A percentile compares a stretch with the other conserved stretches of the same genome.
phyloP scores from a whole-genome alignment of 2,113 vertebrate species.

The Gymnorhina tibicen region DNA sequence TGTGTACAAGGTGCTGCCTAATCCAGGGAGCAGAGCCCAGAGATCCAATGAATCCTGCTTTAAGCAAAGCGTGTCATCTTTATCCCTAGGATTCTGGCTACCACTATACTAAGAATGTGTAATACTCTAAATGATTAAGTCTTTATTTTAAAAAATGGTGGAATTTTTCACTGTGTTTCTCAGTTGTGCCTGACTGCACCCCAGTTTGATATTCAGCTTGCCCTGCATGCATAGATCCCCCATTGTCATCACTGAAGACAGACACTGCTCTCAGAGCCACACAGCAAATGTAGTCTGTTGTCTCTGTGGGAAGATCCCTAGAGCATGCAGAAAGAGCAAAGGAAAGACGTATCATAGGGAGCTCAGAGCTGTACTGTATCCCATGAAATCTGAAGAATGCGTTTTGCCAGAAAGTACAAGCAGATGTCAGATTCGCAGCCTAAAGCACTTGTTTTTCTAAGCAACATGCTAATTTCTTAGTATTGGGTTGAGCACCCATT shows the following conservation, averaged over 20 bases:
- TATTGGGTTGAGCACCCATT: not conserved
- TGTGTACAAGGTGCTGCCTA: slow-evolving; percentile 5
- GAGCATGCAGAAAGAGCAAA: not conserved
- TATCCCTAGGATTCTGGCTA: slow-evolving; percentile 10
- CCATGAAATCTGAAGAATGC: not conserved
- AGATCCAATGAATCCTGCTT: not conserved
- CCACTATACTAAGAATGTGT: not conserved
- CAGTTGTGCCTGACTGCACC: not conserved
- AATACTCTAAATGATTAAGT: not conserved
- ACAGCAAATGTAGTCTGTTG: not conserved
- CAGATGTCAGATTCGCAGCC: not conserved
- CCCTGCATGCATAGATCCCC: not conserved
- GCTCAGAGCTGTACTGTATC: not conserved
- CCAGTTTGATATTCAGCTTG: slow-evolving; percentile 2
- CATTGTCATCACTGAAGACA: not conserved
- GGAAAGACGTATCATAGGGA: not conserved
- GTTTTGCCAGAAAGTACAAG: not conserved
- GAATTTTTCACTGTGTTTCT: not conserved
- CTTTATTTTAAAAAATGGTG: not conserved
- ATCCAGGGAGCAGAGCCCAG: not conserved
- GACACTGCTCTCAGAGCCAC: not conserved
- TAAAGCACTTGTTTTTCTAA: slow-evolving; percentile 24
- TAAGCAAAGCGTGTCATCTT: not conserved
- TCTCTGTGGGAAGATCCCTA: not conserved
- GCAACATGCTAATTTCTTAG: not conserved